These are phyloP conservation scores for Helogale parvula DNA, from an alignment of 2,113 vertebrate genomes.

Conservation along the genomic window DNA sequence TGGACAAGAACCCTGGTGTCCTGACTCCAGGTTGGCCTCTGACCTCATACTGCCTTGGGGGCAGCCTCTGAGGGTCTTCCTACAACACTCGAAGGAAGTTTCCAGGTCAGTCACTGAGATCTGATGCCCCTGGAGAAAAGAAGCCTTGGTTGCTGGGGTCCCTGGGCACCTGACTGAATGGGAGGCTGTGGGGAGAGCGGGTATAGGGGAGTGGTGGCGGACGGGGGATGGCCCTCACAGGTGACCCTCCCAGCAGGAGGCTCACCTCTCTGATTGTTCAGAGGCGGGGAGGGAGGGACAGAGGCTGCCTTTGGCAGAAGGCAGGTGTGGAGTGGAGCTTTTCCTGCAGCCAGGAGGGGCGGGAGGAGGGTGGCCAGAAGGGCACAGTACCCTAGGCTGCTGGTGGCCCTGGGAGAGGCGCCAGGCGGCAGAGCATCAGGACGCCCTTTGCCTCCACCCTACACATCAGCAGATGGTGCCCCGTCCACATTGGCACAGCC, in stretches of 20 bases:
- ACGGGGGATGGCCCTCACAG: rapidly evolving
- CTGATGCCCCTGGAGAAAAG: not conserved
- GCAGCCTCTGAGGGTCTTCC: not conserved
- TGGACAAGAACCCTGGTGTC: not conserved
- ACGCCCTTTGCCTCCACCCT: slow-evolving; percentile 34
- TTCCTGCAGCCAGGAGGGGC: not conserved
- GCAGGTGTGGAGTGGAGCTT: too few species aligned
- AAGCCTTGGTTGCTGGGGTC: not conserved
- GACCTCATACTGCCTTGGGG: not conserved
- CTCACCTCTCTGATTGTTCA: not conserved
- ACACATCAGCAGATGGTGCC: slow-evolving; percentile 64
- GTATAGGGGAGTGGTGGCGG: not conserved
- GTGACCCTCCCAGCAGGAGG: not conserved
- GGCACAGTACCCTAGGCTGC: rapidly evolving
- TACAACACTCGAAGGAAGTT: not conserved
- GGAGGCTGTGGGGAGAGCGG: not conserved
- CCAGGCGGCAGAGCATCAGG: slow-evolving; percentile 56
- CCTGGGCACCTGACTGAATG: not conserved
- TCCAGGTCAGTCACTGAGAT: not conserved
- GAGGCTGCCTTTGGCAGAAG: too few species aligned
- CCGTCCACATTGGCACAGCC: slow-evolving; percentile 69
- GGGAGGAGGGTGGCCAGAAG: rapidly evolving
- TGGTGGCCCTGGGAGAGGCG: slow-evolving; percentile 29
- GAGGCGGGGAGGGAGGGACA: not conserved
- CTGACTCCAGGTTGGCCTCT: not conserved